Evolutionary conservation across 2,888 invertebrate species (phyloP), one percentile per base, ranked within the genome.

Genomic region (Drosophila yooni): DNA sequence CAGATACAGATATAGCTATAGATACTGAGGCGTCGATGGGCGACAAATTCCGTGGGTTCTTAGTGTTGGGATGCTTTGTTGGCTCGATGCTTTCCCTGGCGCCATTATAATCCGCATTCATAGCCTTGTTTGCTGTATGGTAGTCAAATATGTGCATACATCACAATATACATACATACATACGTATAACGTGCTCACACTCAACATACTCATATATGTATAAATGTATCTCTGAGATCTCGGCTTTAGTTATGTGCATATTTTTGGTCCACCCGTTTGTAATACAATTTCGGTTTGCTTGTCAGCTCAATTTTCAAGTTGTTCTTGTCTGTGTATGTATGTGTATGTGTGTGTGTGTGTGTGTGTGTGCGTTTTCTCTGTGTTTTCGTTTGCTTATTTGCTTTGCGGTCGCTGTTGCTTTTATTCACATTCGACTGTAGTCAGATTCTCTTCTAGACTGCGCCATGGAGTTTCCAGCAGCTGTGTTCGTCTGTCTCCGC

Each of bases 271-370:
- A 40, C 65, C 52, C 71, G 76, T 78, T 83, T 86, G 89, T 76
- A 87, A 88, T 88, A 89, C 88, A 87, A 82, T 91, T 87, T 70
- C 61, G 71, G 88, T 72, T 89, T 87, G 80, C 56, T 89, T 90
- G 88, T 89, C 91, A 90, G 90, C 83, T 85, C 84, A 83, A 91
- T 90, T 90, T 90, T 85, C 91, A 91, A 87, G 89, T 85, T 85
- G 82, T 70, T 84, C 69, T 70, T 36, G 6, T 38, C 10, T 25
- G 10, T 34, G 31, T 54, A 15, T 50, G n/a, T 21, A 8, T 66
- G 34, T 64, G 18, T 63, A 40, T 52, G 34, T 60, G n/a, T 65
- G 46, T 43, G 36, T 57, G 25, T 69, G 18, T 69, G 40, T 59
- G 67, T 64, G 56, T 53, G 66, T 69, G 34, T 58, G 52, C 57